Conservation (phyloP, 2,797 vertebrate species). For the Lateolabrax maculatus region DNA sequence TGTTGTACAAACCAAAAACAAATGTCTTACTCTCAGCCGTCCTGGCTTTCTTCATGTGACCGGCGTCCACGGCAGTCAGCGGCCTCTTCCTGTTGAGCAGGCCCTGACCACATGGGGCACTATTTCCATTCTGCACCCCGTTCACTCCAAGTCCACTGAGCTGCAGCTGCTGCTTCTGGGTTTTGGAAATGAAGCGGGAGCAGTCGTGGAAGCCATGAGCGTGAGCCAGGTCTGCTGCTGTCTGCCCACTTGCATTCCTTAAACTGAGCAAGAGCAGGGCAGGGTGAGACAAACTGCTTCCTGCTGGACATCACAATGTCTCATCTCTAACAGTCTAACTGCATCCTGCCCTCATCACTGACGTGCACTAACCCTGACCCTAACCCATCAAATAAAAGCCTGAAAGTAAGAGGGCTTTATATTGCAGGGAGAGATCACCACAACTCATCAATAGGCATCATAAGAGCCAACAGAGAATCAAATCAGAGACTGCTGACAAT, state of each 20-base stretch:
- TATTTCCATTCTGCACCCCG: slow-evolving; percentile 81
- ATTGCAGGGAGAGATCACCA: slow-evolving; percentile 54
- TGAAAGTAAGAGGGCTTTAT: not conserved
- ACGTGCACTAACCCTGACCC: no score
- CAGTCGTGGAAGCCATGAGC: slow-evolving; percentile 95
- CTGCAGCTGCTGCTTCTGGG: slow-evolving; percentile 87
- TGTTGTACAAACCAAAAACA: no score
- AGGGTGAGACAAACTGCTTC: slow-evolving; percentile 73
- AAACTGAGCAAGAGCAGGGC: slow-evolving; percentile 88
- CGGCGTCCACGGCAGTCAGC: slow-evolving; percentile 82
- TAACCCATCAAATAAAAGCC: not conserved
- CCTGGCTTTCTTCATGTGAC: slow-evolving; percentile 90
- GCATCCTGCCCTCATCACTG: slow-evolving; percentile 9
- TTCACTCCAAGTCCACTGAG: slow-evolving; percentile 82
- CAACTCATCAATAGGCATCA: not conserved
- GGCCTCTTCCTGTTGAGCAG: slow-evolving; percentile 90
- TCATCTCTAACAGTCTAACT: slow-evolving; percentile 14
- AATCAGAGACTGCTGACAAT: not conserved
- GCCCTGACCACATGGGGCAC: slow-evolving; percentile 69
- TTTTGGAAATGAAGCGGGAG: slow-evolving; percentile 91
- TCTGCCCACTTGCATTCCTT: slow-evolving; percentile 95
- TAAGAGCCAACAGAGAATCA: not conserved
- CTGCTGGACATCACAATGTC: not conserved
- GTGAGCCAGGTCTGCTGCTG: slow-evolving; percentile 94
- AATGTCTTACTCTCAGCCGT: slow-evolving; percentile 81